Base-by-base conservation (phyloP, 2,888 invertebrate genomes). In the Malthinus seriepunctatus region DNA sequence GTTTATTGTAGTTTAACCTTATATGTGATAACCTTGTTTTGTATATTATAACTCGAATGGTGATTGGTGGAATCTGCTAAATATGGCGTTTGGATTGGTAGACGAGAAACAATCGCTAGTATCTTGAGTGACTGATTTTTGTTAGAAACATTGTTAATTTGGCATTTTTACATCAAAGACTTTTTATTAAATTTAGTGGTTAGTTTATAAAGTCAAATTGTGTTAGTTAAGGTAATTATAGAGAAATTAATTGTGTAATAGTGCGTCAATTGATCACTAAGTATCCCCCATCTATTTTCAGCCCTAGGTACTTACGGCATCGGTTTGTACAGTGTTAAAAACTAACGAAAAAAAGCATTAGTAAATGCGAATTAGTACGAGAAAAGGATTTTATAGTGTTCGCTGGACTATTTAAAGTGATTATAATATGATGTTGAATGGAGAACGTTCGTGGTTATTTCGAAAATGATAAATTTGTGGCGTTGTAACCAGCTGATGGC, bases 271-370 rank as follows among this genome's bases (percentile, higher is more conserved):
- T 62, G 62, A 62, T 7, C 54, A 52, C 32, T 32, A 78, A 83
- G 83, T 82, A 82, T 83, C 84, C 84, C 84, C 84, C 84, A 84
- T 85, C 85, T 85, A 85, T 85, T 85, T 85, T 86, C 86, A 86
- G 86, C 85, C 82, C 80, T 83, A 85, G 84, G 86, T 85, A 86
- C 85, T 86, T 85, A 84, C 84, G 84, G 84, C 84, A 77, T 80
- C 79, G 80, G 83, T 69, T 74, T 75, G 75, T 81, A 81, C 81
- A 83, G 84, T 82, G 84, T 83, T 79, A 84, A 82, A 60, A 83
- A 83, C 83, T 83, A 82, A 80, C 81, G 82, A 80, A 79, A 81
- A 77, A 23, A 75, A 80, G 80, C 78, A 77, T 80, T 80, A 82
- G 58, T 66, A 51, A 58, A 58, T 53, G 57, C 45, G 59, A 44